Conservation (phyloP, 2,113 vertebrate species). For the Piprites chloris region DNA sequence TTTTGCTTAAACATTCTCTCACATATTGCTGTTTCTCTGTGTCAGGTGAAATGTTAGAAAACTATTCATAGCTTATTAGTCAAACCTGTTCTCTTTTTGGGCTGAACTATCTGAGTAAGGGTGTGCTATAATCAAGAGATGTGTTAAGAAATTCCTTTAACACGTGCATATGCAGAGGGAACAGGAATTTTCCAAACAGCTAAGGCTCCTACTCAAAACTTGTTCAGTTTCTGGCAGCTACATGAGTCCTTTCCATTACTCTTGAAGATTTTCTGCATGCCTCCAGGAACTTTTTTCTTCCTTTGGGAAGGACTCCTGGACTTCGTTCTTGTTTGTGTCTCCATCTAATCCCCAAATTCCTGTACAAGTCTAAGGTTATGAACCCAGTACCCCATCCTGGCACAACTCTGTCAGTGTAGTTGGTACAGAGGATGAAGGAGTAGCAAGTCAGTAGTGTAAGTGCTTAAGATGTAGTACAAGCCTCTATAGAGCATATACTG, state of each 20-base stretch:
- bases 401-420: not conserved
- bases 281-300: not conserved
- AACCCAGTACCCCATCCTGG: not conserved
- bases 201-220: not conserved
- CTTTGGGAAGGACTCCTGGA: not conserved
- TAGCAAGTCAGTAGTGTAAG: not conserved
- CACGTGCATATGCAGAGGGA: not conserved
- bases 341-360: not conserved
- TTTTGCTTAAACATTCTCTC: not conserved
- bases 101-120: not conserved
- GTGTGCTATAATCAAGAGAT: not conserved
- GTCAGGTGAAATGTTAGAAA: not conserved
- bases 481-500: not conserved
- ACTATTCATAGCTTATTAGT: not conserved
- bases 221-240: not conserved
- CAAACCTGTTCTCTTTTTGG: not conserved
- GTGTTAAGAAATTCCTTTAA: not conserved
- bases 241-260: not conserved
- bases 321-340: not conserved
- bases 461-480: not conserved
- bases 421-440: not conserved
- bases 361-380: not conserved
- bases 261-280: not conserved
- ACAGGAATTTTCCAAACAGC: not conserved
- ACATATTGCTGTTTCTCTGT: not conserved